Conservation (phyloP, 2,888 invertebrate species). For the Allacma fusca region DNA sequence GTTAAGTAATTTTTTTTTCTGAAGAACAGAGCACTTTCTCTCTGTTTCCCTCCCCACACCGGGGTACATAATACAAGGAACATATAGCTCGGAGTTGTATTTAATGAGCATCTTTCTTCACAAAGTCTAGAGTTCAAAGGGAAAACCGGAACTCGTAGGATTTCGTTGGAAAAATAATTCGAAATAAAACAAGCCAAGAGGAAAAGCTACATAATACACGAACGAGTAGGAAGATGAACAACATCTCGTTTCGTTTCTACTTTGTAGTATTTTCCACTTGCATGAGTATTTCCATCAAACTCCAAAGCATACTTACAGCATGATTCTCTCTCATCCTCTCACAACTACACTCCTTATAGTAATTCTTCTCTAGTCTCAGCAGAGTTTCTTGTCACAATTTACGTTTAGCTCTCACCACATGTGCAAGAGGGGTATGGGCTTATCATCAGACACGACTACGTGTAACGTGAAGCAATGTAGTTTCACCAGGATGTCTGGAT, state of each 20-base stretch:
- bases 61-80: neutral
- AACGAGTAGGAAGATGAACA: slow-evolving; percentile 11
- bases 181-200: slow-evolving; percentile 29
- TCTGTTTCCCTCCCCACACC: neutral
- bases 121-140: slow-evolving; percentile 20
- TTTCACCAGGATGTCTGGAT: too few species aligned
- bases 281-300: slow-evolving; percentile 36
- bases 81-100: slow-evolving; percentile 7
- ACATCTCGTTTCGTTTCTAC: slow-evolving; percentile 24
- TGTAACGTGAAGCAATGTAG: too few species aligned
- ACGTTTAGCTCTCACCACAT: too few species aligned
- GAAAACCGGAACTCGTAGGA: slow-evolving; percentile 26
- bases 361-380: too few species aligned
- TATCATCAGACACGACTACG: too few species aligned
- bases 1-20: too few species aligned
- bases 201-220: slow-evolving; percentile 12
- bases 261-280: slow-evolving; percentile 30
- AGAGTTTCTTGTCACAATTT: too few species aligned
- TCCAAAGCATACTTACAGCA: neutral
- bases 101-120: slow-evolving; percentile 16
- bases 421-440: too few species aligned
- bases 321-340: too few species aligned
- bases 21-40: neutral
- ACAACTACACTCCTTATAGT: too few species aligned
- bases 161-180: slow-evolving; percentile 24